A percentile compares a stretch with the other conserved stretches of the same genome.
phyloP scores from a whole-genome alignment of 2,888 invertebrate genomes.

The Lymantria dispar region DNA sequence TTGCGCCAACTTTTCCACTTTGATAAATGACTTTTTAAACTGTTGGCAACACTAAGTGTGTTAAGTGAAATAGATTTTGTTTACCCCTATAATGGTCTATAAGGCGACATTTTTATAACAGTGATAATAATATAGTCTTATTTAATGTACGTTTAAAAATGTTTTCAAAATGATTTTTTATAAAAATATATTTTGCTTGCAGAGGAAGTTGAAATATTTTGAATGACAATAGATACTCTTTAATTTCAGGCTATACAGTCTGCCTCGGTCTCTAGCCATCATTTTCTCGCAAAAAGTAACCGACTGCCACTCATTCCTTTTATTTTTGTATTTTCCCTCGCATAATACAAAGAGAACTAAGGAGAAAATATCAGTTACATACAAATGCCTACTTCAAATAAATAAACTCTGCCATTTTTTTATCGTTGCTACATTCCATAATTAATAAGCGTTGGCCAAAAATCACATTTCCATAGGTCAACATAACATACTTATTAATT shows the following conservation, averaged over 20 bases:
- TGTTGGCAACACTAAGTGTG: constrained; percentile 61
- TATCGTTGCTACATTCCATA: neutral
- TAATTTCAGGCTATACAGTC: no score
- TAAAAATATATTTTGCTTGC: no score
- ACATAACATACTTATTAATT: constrained; percentile 28
- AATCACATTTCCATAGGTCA: constrained; percentile 16
- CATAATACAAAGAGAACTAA: no score
- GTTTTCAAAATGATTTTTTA: no score
- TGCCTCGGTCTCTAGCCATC: no score
- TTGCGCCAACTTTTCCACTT: constrained; percentile 50
- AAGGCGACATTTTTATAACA: constrained; percentile 4
- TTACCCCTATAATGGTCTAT: constrained; percentile 16
- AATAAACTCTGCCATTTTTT: neutral
- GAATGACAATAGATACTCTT: no score
- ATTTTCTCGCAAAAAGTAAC: no score
- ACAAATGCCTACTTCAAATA: neutral
- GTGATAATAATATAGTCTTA: neutral
- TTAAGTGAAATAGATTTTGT: constrained; percentile 37
- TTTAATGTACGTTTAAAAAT: neutral
- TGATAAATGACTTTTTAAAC: constrained; percentile 74
- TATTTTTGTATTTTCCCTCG: no score
- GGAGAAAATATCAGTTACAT: no score
- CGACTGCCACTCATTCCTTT: no score
- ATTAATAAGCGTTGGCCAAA: constrained; percentile 12
- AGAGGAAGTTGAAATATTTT: no score